Conservation (phyloP, 1,140 invertebrate species). For the Periplaneta americana region DNA sequence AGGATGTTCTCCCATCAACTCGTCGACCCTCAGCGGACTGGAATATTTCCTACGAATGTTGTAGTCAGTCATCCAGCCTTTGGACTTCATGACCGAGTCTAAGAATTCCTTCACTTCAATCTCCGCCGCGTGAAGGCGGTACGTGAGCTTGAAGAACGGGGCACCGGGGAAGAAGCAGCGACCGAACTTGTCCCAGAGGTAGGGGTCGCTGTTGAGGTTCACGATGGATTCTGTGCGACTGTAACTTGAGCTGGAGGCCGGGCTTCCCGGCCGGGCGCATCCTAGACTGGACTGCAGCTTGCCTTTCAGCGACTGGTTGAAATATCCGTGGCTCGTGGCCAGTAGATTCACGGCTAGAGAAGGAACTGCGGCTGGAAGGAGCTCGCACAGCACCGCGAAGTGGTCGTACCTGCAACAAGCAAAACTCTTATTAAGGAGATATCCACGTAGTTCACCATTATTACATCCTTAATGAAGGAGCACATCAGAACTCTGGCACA, state of each 20-base stretch:
- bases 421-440: not conserved
- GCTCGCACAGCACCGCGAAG: conserved; percentile 70
- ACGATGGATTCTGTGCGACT: conserved; percentile 34
- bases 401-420: conserved; percentile 59
- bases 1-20: conserved; percentile 57
- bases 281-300: conserved; percentile 24
- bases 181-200: conserved; percentile 45
- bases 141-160: conserved; percentile 49
- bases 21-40: conserved; percentile 64
- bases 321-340: conserved; percentile 52
- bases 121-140: conserved; percentile 46
- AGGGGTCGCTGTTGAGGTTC: conserved; percentile 50
- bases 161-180: conserved; percentile 42
- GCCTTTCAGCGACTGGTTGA: conserved; percentile 46
- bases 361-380: conserved; percentile 60
- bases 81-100: conserved; percentile 29
- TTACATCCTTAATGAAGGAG: too few species aligned
- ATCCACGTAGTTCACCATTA: too few species aligned
- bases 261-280: not conserved
- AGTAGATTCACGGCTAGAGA: conserved; percentile 59
- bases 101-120: conserved; percentile 36
- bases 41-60: conserved; percentile 74
- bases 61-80: conserved; percentile 74
- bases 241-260: not conserved
- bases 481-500: too few species aligned